Percentiles rank a stretch among this genome's conserved stretches.
phyloP scores from a whole-genome alignment of 2,888 invertebrate species.

The Orthonevra nobilis region DNA sequence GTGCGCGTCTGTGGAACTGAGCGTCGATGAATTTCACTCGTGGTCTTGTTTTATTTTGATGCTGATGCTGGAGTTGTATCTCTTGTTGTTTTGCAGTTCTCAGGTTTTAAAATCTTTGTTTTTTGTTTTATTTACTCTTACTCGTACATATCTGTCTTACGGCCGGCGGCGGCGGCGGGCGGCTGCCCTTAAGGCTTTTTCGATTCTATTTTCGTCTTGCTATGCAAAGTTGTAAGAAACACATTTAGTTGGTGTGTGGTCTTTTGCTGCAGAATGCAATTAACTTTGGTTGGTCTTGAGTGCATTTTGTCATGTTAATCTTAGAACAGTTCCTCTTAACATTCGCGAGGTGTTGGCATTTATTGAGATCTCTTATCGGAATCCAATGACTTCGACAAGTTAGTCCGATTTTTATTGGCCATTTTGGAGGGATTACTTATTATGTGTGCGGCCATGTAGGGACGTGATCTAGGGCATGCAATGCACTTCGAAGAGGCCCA shows the following conservation, averaged over 20 bases:
- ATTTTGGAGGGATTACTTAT: constrained; percentile 2
- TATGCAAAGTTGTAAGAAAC: constrained; percentile 31
- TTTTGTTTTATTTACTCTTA: too few species aligned
- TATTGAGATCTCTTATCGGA: constrained; percentile 55
- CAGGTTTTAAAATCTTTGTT: constrained; percentile 52
- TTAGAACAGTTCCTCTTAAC: constrained; percentile 26
- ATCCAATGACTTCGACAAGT: constrained; percentile 40
- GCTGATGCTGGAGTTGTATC: constrained; percentile 1
- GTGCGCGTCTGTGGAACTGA: constrained; percentile 62
- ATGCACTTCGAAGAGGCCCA: not conserved
- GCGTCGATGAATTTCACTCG: constrained; percentile 66
- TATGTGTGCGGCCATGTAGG: constrained; percentile 9
- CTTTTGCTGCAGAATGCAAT: constrained; percentile 4
- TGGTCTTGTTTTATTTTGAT: constrained; percentile 28
- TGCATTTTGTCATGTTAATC: constrained; percentile 54
- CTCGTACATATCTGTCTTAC: too few species aligned
- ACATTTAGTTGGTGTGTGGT: constrained; percentile 46
- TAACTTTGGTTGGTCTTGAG: not conserved
- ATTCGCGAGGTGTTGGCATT: constrained; percentile 49
- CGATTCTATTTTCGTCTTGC: constrained; percentile 50
- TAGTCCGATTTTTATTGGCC: not conserved
- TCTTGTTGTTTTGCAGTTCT: constrained; percentile 39
- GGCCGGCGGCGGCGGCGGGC: too few species aligned
- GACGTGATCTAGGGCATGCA: constrained; percentile 38
- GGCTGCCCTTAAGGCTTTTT: constrained; percentile 52